Evolutionary conservation across 2,797 vertebrate species (phyloP), one percentile per base, ranked within the genome.

Genomic region (Sebastes diploproa): DNA sequence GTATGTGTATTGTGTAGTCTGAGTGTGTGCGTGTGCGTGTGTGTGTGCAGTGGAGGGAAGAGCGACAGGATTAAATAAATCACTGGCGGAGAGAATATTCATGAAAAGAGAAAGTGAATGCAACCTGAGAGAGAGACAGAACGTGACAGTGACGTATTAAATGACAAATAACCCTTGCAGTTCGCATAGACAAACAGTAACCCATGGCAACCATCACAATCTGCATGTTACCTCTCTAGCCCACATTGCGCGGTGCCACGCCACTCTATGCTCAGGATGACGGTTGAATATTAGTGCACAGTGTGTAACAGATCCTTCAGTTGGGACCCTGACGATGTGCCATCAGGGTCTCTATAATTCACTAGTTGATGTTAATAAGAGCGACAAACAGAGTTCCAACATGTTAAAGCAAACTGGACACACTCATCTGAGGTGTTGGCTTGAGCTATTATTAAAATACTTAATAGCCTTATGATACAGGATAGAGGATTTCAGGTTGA

Each of bases 21-120:
- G 16, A 6, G 71, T 23, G 13, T 77, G 56, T 84, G 75, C 72
- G 78, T 77, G 72, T 36, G 68, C n/a, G 13, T 14, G n/a, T 88
- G 90, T 0, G 32, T 36, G 34, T 83, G 86, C 81, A 90, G 77
- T 34, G 72, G 69, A 91, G 88, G 84, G 81, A 72, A 74, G 86
- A 90, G 86, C 56, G 30, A 88, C 78, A 86, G 92, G 92, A 89
- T 93, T 92, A 93, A 92, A 92, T 87, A 92, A 94, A 94, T 93
- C 86, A 93, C 83, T 69, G 86, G 86, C 25, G 34, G 81, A 78
- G 82, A 89, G 90, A 92, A 94, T 92, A 94, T 94, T 94, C 89
- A 92, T 92, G 80, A 91, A 88, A 84, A 81, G 81, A 70, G 78
- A 85, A 46, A 85, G 85, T 84, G 79, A 92, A 89, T 80, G 68